Evolutionary conservation across 2,113 vertebrate species (phyloP).

Genomic region (Chascanopsetta lugubris): DNA sequence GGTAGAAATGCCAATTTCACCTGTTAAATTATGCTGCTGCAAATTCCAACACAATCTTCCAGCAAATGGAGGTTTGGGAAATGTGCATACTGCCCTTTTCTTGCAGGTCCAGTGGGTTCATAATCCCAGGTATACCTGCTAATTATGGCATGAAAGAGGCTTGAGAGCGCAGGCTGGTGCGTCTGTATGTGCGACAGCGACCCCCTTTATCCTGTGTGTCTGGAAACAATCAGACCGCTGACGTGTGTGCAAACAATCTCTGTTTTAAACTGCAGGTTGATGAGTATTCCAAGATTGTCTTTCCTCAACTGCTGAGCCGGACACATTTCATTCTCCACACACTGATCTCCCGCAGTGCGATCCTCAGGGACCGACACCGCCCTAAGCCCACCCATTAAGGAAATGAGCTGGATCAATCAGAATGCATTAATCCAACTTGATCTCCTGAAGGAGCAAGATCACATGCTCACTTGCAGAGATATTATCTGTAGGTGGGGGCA

Average conservation of each 20-base stretch:
- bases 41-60: too few relatives aligned
- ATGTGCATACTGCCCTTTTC: too few relatives aligned
- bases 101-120: too few relatives aligned
- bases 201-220: slow-evolving; percentile 1
- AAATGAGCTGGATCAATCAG: slow-evolving; percentile 67
- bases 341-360: slow-evolving; percentile 9
- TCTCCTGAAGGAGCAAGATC: slow-evolving; percentile 30
- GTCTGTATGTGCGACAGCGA: neutral
- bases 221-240: neutral
- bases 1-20: too few relatives aligned
- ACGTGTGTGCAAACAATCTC: slow-evolving; percentile 20
- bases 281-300: slow-evolving; percentile 5
- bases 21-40: too few relatives aligned
- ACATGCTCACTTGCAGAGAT: neutral
- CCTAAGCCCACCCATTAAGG: slow-evolving; percentile 56
- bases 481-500: neutral
- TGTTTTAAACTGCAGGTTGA: neutral
- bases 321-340: slow-evolving; percentile 42
- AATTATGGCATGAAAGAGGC: too few relatives aligned
- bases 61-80: too few relatives aligned
- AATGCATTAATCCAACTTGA: slow-evolving; percentile 48
- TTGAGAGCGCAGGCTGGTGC: neutral
- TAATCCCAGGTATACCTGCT: too few relatives aligned
- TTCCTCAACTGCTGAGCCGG: slow-evolving; percentile 11
- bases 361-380: slow-evolving; percentile 26